Base-by-base conservation (phyloP, 1,140 invertebrate species). In the Cydia pomonella region DNA sequence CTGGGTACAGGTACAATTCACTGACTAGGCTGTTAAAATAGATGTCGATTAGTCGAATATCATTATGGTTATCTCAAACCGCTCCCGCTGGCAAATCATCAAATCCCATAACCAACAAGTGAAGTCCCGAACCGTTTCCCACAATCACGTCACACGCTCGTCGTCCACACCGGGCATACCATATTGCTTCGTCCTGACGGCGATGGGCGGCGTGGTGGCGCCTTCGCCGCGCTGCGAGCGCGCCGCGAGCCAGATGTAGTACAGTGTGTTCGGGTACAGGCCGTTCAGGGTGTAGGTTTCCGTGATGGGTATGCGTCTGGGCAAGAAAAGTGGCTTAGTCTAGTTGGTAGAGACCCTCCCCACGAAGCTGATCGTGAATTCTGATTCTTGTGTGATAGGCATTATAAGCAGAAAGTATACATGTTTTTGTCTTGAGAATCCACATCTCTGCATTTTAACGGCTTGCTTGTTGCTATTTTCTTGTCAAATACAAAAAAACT, bases 211-310 rank as follows among this genome's bases (percentile, higher is more conserved):
- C 5, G 98, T 99, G 27, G 97, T 97, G 4, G 98, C 98, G 12
- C 98, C 98, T 91, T 99, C 98, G 3, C 98, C 98, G 44, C 97
- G 94, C 77, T 97, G 96, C 2, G 97, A 99, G 76, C 97, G 95
- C 18, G 98, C 98, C 2, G 98, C 97, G 77, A 99, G 93, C 97
- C 98, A 99, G 76, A 99, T 96, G 93, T 98, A 98, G 94, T 99
- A 99, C 47, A 98, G 91, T 3, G 98, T 99, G 93, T 99, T 98
- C 6, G 98, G 98, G 85, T 98, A 98, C 0, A 99, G 94, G 41
- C 96, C 96, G 71, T 95, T 96, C 75, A 99, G 93, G 0, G 96
- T 97, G 93, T 98, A 99, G 27, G 95, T 96, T 91, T 98, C 96
- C 6, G 95, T 95, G n/a, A 97, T 96, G 0, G 95, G 94, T 80